phyloP scores from a whole-genome alignment of 2,797 vertebrate genomes.

The Heliangelus exortis region DNA sequence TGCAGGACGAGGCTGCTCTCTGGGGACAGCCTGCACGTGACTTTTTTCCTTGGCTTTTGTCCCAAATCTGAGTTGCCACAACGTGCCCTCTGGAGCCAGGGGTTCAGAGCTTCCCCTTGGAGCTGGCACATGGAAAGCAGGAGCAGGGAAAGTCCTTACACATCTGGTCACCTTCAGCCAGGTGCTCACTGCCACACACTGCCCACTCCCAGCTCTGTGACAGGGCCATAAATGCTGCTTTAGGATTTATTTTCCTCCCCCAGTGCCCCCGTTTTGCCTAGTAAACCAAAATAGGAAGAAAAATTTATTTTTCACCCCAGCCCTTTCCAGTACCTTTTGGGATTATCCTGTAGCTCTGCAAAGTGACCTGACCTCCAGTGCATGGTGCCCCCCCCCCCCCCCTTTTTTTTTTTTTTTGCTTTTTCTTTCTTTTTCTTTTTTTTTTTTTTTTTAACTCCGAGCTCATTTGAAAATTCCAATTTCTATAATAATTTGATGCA shows the following conservation, averaged over 20 bases:
- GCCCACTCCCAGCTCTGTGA: too few relatives aligned
- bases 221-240: too few relatives aligned
- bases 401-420: too few relatives aligned
- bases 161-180: too few relatives aligned
- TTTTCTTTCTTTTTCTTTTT: too few relatives aligned
- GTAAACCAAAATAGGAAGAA: neutral
- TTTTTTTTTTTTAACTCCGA: too few relatives aligned
- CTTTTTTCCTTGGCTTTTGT: neutral
- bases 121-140: neutral
- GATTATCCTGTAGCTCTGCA: neutral
- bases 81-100: neutral
- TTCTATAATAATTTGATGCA: conserved; percentile 74
- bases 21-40: neutral
- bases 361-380: neutral
- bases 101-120: accelerated
- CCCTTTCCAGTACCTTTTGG: neutral
- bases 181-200: too few relatives aligned
- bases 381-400: neutral
- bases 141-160: too few relatives aligned
- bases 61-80: neutral
- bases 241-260: neutral
- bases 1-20: accelerated
- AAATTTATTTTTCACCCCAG: neutral
- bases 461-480: conserved; percentile 70
- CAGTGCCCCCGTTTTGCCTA: accelerated